phyloP scores from a whole-genome alignment of 2,888 invertebrate genomes.

The Ashinkailepas kermadecensis region DNA sequence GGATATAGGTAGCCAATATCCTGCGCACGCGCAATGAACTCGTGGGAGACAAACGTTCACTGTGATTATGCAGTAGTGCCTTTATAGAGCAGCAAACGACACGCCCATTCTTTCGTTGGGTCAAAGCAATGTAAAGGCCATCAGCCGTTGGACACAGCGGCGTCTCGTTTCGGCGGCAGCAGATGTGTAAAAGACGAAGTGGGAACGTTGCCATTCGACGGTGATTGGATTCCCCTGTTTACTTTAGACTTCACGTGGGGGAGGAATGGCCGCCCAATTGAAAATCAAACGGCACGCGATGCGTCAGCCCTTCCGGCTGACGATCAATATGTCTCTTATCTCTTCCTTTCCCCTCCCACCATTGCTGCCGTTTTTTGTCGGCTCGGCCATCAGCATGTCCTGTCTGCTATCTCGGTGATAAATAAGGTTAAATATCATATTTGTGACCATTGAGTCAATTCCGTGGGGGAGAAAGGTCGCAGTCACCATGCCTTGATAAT shows the following conservation, averaged over 20 bases:
- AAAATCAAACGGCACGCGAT: neutral
- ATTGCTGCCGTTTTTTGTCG: neutral
- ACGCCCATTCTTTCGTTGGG: too few species aligned
- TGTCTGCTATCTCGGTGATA: neutral
- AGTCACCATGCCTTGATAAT: neutral
- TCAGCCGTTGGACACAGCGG: too few species aligned
- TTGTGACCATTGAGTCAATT: neutral
- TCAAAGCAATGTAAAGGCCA: too few species aligned
- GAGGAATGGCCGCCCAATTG: neutral
- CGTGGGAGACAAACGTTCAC: too few species aligned
- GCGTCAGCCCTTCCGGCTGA: neutral
- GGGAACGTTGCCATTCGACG: neutral
- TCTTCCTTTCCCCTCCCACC: neutral
- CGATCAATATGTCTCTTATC: neutral
- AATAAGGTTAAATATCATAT: neutral
- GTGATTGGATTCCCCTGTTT: constrained; percentile 12
- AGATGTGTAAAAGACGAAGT: neutral
- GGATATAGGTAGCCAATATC: too few species aligned
- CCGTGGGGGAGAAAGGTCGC: neutral
- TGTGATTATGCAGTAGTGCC: too few species aligned
- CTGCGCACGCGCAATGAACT: too few species aligned
- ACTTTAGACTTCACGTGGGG: constrained; percentile 9
- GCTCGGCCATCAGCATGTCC: neutral
- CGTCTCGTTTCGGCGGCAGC: too few species aligned
- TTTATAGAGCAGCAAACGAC: too few species aligned